A percentile compares a stretch with the other conserved stretches of the same genome.
These are phyloP conservation scores for Coendou prehensilis DNA, from an alignment of 2,797 vertebrate species.

Conservation along the genomic window DNA sequence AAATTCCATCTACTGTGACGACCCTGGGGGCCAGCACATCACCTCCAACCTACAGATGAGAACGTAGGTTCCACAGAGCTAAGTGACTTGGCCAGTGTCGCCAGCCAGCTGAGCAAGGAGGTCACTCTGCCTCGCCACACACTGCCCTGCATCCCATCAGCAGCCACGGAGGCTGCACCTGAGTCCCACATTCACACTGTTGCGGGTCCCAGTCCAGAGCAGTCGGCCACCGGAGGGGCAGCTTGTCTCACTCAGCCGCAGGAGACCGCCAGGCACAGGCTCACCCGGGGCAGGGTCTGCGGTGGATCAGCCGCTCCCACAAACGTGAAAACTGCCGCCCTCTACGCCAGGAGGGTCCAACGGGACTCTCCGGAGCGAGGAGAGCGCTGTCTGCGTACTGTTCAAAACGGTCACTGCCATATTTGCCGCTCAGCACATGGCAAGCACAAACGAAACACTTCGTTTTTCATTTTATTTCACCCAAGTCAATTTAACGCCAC, in stretches of 20 bases:
- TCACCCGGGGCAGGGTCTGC: rapidly evolving
- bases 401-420: background rate
- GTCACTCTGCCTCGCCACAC: background rate
- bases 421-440: background rate
- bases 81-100: background rate
- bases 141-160: no score
- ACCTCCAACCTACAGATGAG: background rate
- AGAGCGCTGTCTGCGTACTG: background rate
- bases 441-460: background rate
- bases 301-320: background rate
- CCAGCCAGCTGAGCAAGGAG: background rate
- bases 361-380: background rate
- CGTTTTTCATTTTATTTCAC: background rate
- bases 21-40: background rate
- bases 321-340: background rate
- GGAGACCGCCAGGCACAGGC: background rate
- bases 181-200: background rate
- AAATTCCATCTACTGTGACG: background rate
- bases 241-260: background rate
- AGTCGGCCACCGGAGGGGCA: background rate
- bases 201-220: background rate
- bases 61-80: background rate
- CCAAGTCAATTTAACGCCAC: background rate
- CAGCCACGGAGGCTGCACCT: background rate
- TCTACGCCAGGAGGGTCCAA: background rate